Conservation (phyloP, 2,113 vertebrate genomes). For the Stigmatopora argus region DNA sequence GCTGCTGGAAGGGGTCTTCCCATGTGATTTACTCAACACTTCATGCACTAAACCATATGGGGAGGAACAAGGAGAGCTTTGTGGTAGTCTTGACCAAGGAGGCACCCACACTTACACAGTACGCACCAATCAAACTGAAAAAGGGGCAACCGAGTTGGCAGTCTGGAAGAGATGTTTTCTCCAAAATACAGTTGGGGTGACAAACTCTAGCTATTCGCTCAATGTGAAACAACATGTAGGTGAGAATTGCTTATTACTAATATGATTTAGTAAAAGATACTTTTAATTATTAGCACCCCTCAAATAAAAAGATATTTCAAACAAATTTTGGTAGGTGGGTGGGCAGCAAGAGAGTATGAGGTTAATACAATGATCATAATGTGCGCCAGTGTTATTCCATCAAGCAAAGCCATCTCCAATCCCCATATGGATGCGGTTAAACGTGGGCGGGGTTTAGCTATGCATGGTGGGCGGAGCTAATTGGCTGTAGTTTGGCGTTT, state of each 20-base stretch:
- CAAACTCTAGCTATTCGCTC: constrained; percentile 12
- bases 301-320: not conserved
- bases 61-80: constrained; percentile 48
- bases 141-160: not conserved
- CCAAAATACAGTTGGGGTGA: not conserved
- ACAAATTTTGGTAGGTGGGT: not conserved
- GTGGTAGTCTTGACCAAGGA: constrained; percentile 28
- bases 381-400: not conserved
- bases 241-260: constrained; percentile 26
- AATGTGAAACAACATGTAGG: constrained; percentile 32
- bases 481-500: constrained; percentile 18
- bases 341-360: not conserved
- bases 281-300: not conserved
- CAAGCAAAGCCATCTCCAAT: not conserved
- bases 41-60: constrained; percentile 30
- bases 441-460: not conserved
- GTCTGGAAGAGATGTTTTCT: constrained; percentile 15
- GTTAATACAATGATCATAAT: constrained; percentile 3
- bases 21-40: constrained; percentile 24
- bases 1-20: constrained; percentile 7
- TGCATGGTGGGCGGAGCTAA: constrained; percentile 15
- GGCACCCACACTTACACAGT: not conserved
- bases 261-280: not conserved
- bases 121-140: constrained; percentile 9
- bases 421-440: constrained; percentile 4